Percentiles rank a stretch among this genome's conserved stretches.
phyloP scores from a whole-genome alignment of 2,797 vertebrate genomes.

The Okamejei kenojei region DNA sequence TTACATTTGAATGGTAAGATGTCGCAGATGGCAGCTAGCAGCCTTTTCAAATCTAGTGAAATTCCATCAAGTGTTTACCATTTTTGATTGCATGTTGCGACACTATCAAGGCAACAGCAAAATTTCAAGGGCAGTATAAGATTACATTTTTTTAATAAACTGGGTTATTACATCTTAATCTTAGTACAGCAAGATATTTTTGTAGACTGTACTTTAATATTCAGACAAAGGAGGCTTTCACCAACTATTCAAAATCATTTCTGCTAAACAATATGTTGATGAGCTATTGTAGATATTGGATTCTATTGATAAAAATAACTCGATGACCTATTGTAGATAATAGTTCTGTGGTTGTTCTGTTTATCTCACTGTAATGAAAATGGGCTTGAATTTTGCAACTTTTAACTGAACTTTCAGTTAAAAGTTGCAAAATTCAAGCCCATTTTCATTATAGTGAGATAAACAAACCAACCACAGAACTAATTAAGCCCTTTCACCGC shows the following conservation, averaged over 20 bases:
- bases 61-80: not conserved
- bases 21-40: not conserved
- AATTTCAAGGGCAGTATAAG: not conserved
- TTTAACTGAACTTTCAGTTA: constrained; percentile 1
- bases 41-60: not conserved
- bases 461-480: constrained; percentile 3
- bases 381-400: constrained; percentile 17
- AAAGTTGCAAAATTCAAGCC: constrained; percentile 21
- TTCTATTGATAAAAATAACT: no score
- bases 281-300: no score
- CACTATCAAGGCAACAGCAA: not conserved
- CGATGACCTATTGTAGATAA: no score
- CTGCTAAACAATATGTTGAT: no score
- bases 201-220: not conserved
- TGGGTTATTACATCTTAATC: not conserved
- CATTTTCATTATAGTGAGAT: not conserved
- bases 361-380: constrained; percentile 4
- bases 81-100: not conserved
- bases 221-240: not conserved
- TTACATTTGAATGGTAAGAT: constrained; percentile 19
- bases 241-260: not conserved
- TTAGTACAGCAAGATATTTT: no score
- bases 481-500: not conserved
- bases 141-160: not conserved
- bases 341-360: constrained; percentile 3